Percentiles rank a stretch among this genome's conserved stretches.
Conservation (phyloP, 2,888 invertebrate genomes). For the Aspidiotus rigidus region DNA sequence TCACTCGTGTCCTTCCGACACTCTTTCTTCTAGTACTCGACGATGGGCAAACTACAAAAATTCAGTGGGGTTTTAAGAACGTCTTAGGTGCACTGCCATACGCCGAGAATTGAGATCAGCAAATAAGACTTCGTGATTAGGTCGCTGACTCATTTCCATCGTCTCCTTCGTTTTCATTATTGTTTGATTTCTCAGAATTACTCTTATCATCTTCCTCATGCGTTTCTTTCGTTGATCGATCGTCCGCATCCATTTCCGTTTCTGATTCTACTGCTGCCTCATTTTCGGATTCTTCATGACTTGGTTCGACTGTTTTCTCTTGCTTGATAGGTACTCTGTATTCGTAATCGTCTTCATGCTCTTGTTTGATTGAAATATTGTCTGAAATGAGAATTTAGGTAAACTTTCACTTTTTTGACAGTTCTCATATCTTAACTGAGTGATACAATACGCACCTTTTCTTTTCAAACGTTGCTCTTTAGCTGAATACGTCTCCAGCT, state of each 20-base stretch:
- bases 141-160: neutral
- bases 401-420: constrained; percentile 2
- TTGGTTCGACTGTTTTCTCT: constrained; percentile 4
- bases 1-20: no score
- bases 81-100: no score
- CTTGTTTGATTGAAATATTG: constrained; percentile 21
- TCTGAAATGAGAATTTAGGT: constrained; percentile 3
- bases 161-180: neutral
- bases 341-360: constrained; percentile 28
- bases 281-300: neutral
- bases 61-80: no score
- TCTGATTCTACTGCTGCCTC: no score
- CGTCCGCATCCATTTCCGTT: constrained; percentile 6
- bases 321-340: constrained; percentile 9
- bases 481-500: constrained; percentile 12
- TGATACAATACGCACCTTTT: neutral
- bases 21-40: no score
- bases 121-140: neutral
- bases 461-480: constrained; percentile 23
- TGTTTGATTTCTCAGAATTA: neutral
- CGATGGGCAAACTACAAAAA: no score
- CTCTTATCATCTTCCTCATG: neutral
- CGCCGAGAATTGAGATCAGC: neutral
- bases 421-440: neutral
- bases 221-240: neutral